Evolutionary conservation across 2,113 vertebrate genomes (phyloP).

Genomic region (Dicerorhinus sumatrensis): DNA sequence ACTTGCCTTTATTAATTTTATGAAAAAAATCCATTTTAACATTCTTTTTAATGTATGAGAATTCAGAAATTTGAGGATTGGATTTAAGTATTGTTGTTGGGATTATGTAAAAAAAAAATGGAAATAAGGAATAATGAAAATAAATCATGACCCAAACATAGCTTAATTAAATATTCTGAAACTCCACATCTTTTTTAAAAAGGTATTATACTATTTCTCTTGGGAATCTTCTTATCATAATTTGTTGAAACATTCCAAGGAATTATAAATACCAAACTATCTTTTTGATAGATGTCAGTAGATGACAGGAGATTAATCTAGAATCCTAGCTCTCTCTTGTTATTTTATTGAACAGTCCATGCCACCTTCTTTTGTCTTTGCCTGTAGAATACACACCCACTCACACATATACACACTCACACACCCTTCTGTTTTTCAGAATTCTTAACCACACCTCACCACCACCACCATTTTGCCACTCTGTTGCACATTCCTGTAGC

Average conservation of each 20-base stretch:
- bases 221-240: not conserved
- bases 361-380: not conserved
- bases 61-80: not conserved
- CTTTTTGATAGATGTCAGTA: constrained; percentile 43
- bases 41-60: constrained; percentile 39
- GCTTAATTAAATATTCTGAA: constrained; percentile 53
- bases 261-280: constrained; percentile 28
- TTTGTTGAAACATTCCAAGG: not conserved
- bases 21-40: constrained; percentile 31
- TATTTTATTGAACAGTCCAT: not conserved
- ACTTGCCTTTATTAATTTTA: constrained; percentile 73
- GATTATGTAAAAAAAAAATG: not conserved
- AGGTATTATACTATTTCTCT: not conserved
- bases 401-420: too few relatives aligned
- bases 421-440: not conserved
- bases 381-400: not conserved
- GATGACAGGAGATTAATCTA: not conserved
- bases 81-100: not conserved
- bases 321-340: not conserved
- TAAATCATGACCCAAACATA: not conserved
- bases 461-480: not conserved
- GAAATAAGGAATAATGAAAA: not conserved
- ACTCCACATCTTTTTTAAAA: not conserved
- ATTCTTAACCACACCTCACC: not conserved
- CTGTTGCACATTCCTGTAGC: not conserved